These are phyloP conservation scores for Tokudaia tokunoshimensis DNA, from an alignment of 2,797 vertebrate genomes.

Conservation along the genomic window DNA sequence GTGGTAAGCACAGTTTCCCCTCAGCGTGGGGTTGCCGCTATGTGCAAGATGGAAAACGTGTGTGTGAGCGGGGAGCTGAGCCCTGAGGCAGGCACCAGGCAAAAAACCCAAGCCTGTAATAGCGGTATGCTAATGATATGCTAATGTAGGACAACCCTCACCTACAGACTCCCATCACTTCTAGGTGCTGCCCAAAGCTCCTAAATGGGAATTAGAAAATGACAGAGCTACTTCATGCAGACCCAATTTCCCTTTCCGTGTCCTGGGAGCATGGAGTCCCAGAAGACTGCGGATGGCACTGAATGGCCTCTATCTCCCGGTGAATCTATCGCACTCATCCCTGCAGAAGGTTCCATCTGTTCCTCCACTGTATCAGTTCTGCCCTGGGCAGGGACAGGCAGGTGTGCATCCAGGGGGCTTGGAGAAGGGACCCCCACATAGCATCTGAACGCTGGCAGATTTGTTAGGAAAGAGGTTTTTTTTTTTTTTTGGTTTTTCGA, in stretches of 20 bases:
- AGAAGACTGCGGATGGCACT: neutral
- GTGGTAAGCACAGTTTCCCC: neutral
- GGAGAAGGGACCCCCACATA: rapidly evolving
- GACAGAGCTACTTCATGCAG: neutral
- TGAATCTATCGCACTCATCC: neutral
- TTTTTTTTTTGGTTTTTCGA: too few relatives aligned
- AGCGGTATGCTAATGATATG: neutral
- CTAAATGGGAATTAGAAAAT: neutral
- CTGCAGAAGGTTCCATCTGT: neutral
- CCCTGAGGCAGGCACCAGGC: neutral
- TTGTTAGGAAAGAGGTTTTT: neutral
- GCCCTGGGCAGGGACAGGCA: neutral
- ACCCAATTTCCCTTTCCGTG: neutral
- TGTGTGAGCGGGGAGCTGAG: neutral
- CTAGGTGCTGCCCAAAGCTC: neutral
- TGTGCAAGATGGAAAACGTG: neutral
- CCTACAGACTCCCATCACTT: neutral
- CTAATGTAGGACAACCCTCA: neutral
- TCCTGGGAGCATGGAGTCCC: neutral
- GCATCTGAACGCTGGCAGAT: neutral
- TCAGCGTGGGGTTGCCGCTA: neutral
- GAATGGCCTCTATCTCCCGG: neutral
- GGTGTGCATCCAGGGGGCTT: too few relatives aligned
- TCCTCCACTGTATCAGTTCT: neutral
- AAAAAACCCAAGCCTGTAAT: neutral